These are phyloP conservation scores for Dryobotodes eremita DNA, from an alignment of 2,888 invertebrate species.

Conservation along the genomic window DNA sequence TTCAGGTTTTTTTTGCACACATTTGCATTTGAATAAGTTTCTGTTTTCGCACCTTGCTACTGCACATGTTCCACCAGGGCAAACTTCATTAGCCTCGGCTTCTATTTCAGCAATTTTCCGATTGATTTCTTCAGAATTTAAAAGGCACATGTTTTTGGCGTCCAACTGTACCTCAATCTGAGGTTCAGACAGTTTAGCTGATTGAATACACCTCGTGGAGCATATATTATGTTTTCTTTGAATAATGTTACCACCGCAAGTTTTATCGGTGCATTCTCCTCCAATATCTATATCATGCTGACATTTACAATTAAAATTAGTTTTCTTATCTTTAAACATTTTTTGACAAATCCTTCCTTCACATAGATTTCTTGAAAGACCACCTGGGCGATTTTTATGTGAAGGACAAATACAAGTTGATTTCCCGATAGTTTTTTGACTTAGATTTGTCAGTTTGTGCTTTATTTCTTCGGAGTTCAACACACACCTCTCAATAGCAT, in stretches of 20 bases:
- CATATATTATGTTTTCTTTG: not conserved
- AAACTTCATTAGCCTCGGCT: conserved; percentile 30
- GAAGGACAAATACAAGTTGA: conserved; percentile 66
- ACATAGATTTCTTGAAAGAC: conserved; percentile 31
- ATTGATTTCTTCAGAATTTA: conserved; percentile 73
- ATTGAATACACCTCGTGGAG: conserved; percentile 2
- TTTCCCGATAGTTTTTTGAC: not conserved
- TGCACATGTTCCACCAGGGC: conserved; percentile 45
- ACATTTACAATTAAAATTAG: conserved; percentile 69
- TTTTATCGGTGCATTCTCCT: conserved; percentile 68
- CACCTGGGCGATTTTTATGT: conserved; percentile 12
- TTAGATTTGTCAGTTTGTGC: conserved; percentile 57
- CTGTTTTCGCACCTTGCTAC: conserved; percentile 25
- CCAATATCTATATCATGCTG: conserved; percentile 28
- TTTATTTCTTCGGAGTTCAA: conserved; percentile 71
- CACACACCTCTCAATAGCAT: conserved; percentile 63
- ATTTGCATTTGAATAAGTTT: conserved; percentile 42
- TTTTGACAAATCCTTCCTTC: conserved; percentile 41
- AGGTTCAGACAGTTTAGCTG: conserved; percentile 31
- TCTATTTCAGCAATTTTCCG: conserved; percentile 61
- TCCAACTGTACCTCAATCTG: conserved; percentile 72
- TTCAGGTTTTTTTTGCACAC: conserved; percentile 43
- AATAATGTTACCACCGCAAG: conserved; percentile 56
- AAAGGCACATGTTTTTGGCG: conserved; percentile 71
- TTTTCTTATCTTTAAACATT: conserved; percentile 49